Percentiles rank a stretch among this genome's conserved stretches.
These are phyloP conservation scores for Canis aureus DNA, from an alignment of 2,113 vertebrate species.

Conservation along the genomic window DNA sequence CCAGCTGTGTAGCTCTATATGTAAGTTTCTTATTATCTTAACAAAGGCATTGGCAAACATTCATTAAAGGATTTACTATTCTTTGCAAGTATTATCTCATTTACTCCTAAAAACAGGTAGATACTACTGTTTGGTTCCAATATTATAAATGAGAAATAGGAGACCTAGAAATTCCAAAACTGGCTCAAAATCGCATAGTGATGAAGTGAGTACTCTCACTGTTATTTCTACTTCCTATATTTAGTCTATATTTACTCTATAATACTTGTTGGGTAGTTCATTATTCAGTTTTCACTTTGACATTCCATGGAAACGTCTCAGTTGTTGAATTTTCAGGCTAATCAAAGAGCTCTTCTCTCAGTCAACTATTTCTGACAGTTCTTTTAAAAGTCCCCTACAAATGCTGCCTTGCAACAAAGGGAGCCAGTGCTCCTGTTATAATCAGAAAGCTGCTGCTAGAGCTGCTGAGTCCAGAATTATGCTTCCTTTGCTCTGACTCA, in stretches of 20 bases:
- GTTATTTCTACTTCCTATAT: background rate
- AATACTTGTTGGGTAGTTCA: background rate
- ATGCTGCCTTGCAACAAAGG: background rate
- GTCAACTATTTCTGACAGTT: background rate
- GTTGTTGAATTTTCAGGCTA: background rate
- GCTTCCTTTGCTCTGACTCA: background rate
- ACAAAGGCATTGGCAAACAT: background rate
- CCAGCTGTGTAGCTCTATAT: background rate
- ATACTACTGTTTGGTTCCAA: background rate
- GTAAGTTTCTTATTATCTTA: background rate
- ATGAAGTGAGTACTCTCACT: background rate
- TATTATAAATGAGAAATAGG: slow-evolving; percentile 2
- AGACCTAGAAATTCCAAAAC: slow-evolving; percentile 21
- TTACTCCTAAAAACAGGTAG: slow-evolving; percentile 22
- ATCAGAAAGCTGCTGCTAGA: background rate
- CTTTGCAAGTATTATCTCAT: slow-evolving; percentile 34
- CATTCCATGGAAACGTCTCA: background rate
- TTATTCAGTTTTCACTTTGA: slow-evolving; percentile 35
- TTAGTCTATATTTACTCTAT: background rate
- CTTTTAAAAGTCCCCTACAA: background rate
- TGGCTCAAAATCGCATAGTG: slow-evolving; percentile 6
- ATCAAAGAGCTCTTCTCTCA: background rate
- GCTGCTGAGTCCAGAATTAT: background rate
- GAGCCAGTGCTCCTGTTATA: background rate
- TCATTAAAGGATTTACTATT: slow-evolving; percentile 8